Evolutionary conservation across 1,140 invertebrate species (phyloP), one percentile per base, ranked within the genome.

Genomic region (Apis florea): DNA sequence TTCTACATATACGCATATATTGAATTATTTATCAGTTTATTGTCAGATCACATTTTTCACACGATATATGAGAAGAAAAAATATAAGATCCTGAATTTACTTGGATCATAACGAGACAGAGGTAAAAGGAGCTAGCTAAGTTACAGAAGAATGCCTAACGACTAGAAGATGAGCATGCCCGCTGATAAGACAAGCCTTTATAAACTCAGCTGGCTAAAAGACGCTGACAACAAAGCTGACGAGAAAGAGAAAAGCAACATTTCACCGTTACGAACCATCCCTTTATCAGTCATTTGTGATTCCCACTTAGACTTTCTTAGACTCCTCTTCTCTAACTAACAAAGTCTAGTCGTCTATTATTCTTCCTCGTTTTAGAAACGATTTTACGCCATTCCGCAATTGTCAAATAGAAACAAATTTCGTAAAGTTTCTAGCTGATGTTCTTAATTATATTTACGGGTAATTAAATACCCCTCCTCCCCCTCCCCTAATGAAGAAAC

Each of bases 231-330:
- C 71, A 67, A 75, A 61, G 86, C 54, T 31, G 80, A 78, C 71
- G 72, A 71, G 79, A 86, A 63, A 73, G 49, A 64, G 77, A 56
- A 71, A 74, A 53, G 24, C n/a, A n/a, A 53, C 69, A 40, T 17
- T 64, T 70, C 76, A 49, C 11, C 24, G 51, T 13, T 31, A n/a
- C 31, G 53, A 47, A 49, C 61, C 56, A 12, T 1, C 54, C 26
- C 67, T 89, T 89, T 90, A 90, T 89, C 89, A 90, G 88, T 81
- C 88, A 89, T 90, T 90, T 82, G 83, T 83, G 86, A 88, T 88
- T 88, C 82, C 73, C 82, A 73, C 71, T 88, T 54, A 61, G 49
- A 73, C 49, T 24, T 11, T 17, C 26, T 15, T 15, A 0, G n/a
- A n/a, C 47, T 24, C 5, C 9, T 17, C 31, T 19, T 59, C 31